Evolutionary conservation across 2,113 vertebrate species (phyloP).

Genomic region (Tetrao urogallus): DNA sequence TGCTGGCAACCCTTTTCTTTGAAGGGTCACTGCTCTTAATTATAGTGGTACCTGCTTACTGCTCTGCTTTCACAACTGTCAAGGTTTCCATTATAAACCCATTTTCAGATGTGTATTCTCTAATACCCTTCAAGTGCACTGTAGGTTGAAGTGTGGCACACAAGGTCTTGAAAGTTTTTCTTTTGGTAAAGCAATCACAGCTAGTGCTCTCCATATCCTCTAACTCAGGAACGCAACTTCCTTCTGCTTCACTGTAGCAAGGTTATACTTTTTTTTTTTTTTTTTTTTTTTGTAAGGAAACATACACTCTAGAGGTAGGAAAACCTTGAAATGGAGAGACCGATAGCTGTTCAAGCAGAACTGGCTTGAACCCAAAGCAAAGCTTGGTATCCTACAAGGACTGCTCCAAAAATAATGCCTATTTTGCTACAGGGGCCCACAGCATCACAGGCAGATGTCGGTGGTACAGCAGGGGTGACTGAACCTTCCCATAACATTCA

Average conservation of each 20-base stretch:
- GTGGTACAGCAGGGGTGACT: neutral
- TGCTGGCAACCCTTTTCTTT: slow-evolving; percentile 22
- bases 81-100: slow-evolving; percentile 16
- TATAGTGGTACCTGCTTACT: slow-evolving; percentile 38
- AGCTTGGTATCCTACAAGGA: neutral
- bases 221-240: neutral
- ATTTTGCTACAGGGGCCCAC: neutral
- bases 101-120: slow-evolving; percentile 1
- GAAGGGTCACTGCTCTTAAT: slow-evolving; percentile 54
- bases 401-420: neutral
- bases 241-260: neutral
- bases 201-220: neutral
- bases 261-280: neutral
- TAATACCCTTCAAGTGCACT: neutral
- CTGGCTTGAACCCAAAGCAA: neutral
- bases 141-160: neutral
- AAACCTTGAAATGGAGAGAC: neutral
- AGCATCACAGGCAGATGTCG: neutral
- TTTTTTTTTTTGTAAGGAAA: neutral
- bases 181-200: neutral
- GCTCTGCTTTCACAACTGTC: slow-evolving; percentile 28
- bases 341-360: neutral
- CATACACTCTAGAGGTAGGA: neutral
- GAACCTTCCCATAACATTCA: neutral
- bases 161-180: neutral